These are phyloP conservation scores for Listronotus bonariensis DNA, from an alignment of 1,140 invertebrate species.

Conservation along the genomic window DNA sequence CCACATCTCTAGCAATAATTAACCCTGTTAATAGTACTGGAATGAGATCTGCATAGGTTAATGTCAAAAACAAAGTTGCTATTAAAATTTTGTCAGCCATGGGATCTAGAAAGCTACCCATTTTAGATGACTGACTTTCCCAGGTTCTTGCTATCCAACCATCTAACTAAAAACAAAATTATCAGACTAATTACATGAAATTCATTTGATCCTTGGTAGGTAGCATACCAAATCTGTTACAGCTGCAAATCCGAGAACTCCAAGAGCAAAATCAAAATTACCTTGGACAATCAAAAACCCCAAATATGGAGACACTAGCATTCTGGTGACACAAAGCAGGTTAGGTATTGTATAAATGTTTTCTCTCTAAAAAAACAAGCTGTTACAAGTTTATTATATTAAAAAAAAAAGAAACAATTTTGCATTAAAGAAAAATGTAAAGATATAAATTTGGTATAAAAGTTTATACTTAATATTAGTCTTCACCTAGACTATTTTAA, in stretches of 20 bases:
- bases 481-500: not conserved
- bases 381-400: conserved; percentile 11
- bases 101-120: conserved; percentile 96
- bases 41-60: conserved; percentile 84
- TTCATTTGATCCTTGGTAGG: not conserved
- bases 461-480: not conserved
- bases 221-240: conserved; percentile 79
- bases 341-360: conserved; percentile 95
- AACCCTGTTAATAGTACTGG: conserved; percentile 83
- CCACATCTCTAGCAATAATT: conserved; percentile 82
- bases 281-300: conserved; percentile 79
- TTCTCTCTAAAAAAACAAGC: conserved; percentile 71
- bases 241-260: conserved; percentile 76
- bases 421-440: not conserved
- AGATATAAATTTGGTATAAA: too few species aligned
- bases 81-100: conserved; percentile 96
- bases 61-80: conserved; percentile 82
- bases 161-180: conserved; percentile 72
- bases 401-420: not conserved
- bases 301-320: conserved; percentile 82
- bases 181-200: conserved; percentile 25
- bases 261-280: conserved; percentile 74
- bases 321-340: conserved; percentile 81
- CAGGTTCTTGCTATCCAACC: conserved; percentile 95
- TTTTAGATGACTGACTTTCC: conserved; percentile 85